These are phyloP conservation scores for Xiphorhynchus erythropygius DNA, from an alignment of 2,797 vertebrate genomes.

Conservation along the genomic window DNA sequence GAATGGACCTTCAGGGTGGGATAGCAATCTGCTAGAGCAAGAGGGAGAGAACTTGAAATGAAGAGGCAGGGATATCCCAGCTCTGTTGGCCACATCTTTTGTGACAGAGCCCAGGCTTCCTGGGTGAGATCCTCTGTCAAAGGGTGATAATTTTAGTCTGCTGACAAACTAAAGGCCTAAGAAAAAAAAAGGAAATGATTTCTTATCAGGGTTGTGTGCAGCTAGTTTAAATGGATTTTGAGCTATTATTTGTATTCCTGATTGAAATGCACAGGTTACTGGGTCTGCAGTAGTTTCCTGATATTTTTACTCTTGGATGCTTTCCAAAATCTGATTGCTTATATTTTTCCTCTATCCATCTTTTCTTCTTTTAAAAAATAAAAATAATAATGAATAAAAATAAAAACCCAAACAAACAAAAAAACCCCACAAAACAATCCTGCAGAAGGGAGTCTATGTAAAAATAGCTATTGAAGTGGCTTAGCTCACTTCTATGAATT, in stretches of 20 bases:
- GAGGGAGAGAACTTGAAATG: neutral
- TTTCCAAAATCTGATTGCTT: conserved; percentile 31
- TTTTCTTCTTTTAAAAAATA: neutral
- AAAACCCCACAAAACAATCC: neutral
- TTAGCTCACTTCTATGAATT: neutral
- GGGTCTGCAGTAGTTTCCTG: neutral
- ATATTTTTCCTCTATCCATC: neutral
- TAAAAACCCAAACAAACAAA: neutral
- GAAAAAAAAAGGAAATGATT: neutral
- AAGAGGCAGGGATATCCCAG: neutral
- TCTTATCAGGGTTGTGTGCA: neutral
- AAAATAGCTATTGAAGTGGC: neutral
- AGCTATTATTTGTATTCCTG: neutral
- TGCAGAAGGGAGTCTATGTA: neutral
- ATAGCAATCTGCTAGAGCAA: neutral
- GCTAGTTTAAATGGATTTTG: neutral
- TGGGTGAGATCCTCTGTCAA: neutral
- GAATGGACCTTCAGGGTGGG: neutral
- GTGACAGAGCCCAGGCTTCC: neutral
- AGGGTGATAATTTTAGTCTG: neutral
- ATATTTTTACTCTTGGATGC: neutral
- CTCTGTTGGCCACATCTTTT: neutral
- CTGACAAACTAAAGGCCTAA: neutral
- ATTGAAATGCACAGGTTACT: neutral
- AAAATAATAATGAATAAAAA: neutral